These are phyloP conservation scores for Crocallis elinguaria DNA, from an alignment of 2,888 invertebrate genomes.

Conservation along the genomic window DNA sequence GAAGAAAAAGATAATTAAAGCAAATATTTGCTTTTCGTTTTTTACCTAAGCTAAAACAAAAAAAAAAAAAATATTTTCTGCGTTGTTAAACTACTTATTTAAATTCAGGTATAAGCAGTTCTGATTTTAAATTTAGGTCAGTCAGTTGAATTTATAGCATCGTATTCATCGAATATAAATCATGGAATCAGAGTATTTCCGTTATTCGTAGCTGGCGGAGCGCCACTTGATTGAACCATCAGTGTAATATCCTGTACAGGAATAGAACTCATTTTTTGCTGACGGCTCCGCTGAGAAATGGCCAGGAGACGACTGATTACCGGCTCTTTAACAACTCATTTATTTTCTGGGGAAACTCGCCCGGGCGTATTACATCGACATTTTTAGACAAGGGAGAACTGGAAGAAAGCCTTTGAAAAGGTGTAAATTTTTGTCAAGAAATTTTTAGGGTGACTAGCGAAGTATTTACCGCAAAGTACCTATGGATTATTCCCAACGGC, in stretches of 20 bases:
- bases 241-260: slow-evolving; percentile 57
- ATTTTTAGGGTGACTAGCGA: too few species aligned
- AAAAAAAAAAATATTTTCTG: too few species aligned
- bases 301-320: slow-evolving; percentile 49
- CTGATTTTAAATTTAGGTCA: slow-evolving; percentile 3
- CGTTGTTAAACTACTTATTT: too few species aligned
- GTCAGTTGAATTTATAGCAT: slow-evolving; percentile 17
- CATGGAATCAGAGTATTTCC: slow-evolving; percentile 40
- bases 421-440: too few species aligned
- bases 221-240: slow-evolving; percentile 49
- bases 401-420: too few species aligned
- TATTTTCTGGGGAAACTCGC: slow-evolving; percentile 13
- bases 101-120: not conserved
- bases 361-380: not conserved
- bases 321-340: slow-evolving; percentile 38
- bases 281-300: slow-evolving; percentile 46
- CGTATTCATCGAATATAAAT: slow-evolving; percentile 32
- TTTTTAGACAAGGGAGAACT: slow-evolving; percentile 7
- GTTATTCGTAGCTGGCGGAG: slow-evolving; percentile 31
- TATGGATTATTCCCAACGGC: too few species aligned
- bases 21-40: not conserved
- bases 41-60: too few species aligned
- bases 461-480: too few species aligned
- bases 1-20: slow-evolving; percentile 1
- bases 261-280: slow-evolving; percentile 52